Evolutionary conservation across 2,797 vertebrate species (phyloP), one percentile per base, ranked within the genome.

Genomic region (Carduelis carduelis): DNA sequence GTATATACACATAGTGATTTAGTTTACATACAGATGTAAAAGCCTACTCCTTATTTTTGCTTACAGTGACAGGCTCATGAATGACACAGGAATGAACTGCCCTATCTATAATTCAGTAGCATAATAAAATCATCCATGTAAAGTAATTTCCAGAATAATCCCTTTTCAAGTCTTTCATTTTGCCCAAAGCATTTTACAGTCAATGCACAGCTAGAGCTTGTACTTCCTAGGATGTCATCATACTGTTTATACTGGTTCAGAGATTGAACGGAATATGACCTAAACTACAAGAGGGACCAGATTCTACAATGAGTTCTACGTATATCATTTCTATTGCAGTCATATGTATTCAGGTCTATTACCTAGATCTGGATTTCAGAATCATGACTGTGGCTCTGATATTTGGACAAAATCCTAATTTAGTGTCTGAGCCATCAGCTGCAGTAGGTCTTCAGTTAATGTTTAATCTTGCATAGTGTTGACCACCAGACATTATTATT

Each of bases 191-290:
- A 13, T 71, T 97, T 96, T 89, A 47, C n/a, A 87, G 69, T 83
- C 34, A 87, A 20, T 94, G 53, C 28, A 44, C 83, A 94, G 35
- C 68, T 76, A 68, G n/a, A 95, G 47, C 55, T 75, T 92, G 84
- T 92, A 88, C 55, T 94, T 82, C 46, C 57, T 76, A 76, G 84
- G 68, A 96, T 93, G 79, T 84, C 88, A 96, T 92, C 86, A 95
- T 61, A 57, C 8, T 75, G 47, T 87, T 95, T 52, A 71, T 95
- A 50, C 59, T 68, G 66, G 16, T 90, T 96, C 85, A 91, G 68
- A 96, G 77, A 95, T 20, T 69, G 94, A 96, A 78, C 43, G 53
- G 82, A 96, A 93, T 63, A 95, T 94, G 86, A 96, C 74, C n/a
- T 87, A 64, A 86, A 89, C 66, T 44, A 71, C 22, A 47, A 22